Percentiles rank a stretch among this genome's conserved stretches.
phyloP scores from a whole-genome alignment of 2,888 invertebrate species.

The Morpho achilles region DNA sequence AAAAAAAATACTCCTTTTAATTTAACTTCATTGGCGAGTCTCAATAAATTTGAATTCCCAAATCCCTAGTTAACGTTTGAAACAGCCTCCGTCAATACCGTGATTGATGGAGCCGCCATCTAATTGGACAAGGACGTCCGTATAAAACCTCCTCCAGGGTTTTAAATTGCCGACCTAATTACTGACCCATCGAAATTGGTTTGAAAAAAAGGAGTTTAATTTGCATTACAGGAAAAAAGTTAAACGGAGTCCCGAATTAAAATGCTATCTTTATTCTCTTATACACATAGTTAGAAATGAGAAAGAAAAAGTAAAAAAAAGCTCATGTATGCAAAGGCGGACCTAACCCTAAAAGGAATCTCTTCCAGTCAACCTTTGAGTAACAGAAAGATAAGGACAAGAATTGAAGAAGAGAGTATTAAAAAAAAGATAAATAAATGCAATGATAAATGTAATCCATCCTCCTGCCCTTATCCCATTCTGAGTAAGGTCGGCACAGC shows the following conservation, averaged over 20 bases:
- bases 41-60: conserved; percentile 22
- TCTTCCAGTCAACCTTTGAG: no score
- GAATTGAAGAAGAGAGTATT: no score
- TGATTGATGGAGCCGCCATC: conserved; percentile 53
- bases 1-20: neutral
- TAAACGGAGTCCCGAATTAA: neutral
- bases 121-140: conserved; percentile 57
- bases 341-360: no score
- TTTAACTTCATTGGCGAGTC: conserved; percentile 5
- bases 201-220: conserved; percentile 8
- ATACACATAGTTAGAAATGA: no score
- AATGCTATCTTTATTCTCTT: neutral
- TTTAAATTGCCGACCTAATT: conserved; percentile 37
- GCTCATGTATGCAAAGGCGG: no score
- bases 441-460: no score
- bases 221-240: conserved; percentile 1
- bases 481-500: no score
- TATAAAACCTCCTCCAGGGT: conserved; percentile 39
- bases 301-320: no score
- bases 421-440: no score
- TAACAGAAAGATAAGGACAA: no score
- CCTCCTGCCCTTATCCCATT: no score
- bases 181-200: conserved; percentile 12
- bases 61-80: conserved; percentile 35
- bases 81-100: conserved; percentile 47